These are phyloP conservation scores for Eciton burchellii DNA, from an alignment of 1,140 invertebrate genomes.

Conservation along the genomic window DNA sequence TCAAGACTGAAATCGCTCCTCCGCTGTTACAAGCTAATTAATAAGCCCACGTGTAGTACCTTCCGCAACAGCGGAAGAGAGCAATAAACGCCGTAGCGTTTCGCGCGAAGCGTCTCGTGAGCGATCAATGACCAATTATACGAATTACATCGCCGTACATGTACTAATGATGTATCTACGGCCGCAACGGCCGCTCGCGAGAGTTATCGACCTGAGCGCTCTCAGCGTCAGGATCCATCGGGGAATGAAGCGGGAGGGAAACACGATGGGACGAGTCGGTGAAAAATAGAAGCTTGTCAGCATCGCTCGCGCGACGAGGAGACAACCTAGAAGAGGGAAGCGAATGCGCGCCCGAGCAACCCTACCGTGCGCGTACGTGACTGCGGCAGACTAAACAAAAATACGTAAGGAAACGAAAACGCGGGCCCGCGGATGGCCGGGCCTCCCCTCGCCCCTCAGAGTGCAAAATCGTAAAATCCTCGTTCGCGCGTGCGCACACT, in stretches of 20 bases:
- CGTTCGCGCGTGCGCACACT: not conserved
- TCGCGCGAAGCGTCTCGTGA: too few relatives aligned
- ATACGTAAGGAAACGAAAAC: slow-evolving; percentile 47
- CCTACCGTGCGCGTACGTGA: slow-evolving; percentile 50
- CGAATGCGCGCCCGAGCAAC: slow-evolving; percentile 35
- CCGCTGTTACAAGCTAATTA: too few relatives aligned
- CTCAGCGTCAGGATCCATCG: not conserved
- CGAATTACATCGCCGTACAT: too few relatives aligned
- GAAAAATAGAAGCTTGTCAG: not conserved
- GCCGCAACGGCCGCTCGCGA: too few relatives aligned
- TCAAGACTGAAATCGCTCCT: too few relatives aligned
- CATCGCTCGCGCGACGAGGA: not conserved
- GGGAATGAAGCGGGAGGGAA: not conserved
- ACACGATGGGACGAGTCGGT: not conserved
- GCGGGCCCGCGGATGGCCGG: too few relatives aligned
- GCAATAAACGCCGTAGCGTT: too few relatives aligned
- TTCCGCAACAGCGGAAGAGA: too few relatives aligned
- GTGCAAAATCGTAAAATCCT: slow-evolving; percentile 28
- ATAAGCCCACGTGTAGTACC: too few relatives aligned
- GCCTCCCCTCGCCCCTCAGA: slow-evolving; percentile 8
- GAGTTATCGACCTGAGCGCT: too few relatives aligned
- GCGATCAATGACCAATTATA: too few relatives aligned
- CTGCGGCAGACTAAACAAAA: slow-evolving; percentile 69
- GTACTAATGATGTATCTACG: too few relatives aligned
- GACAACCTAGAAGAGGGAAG: slow-evolving; percentile 23